phyloP scores from a whole-genome alignment of 1,140 invertebrate genomes.

The Hylaeus anthracinus region DNA sequence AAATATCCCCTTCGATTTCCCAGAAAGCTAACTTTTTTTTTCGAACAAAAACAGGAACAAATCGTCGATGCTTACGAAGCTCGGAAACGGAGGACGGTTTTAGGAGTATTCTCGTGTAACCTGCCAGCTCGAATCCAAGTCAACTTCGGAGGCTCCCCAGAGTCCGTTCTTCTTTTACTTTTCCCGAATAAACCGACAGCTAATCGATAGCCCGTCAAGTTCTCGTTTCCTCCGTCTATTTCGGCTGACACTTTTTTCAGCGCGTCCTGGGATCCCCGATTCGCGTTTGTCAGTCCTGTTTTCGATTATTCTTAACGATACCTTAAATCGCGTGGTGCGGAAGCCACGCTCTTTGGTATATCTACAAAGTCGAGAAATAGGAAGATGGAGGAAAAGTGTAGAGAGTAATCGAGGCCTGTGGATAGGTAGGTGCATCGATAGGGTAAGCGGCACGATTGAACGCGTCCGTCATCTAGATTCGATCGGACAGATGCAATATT shows the following conservation, averaged over 20 bases:
- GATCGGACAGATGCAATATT: constrained; percentile 77
- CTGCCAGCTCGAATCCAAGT: constrained; percentile 72
- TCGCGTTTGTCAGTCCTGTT: not conserved
- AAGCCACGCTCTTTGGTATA: too few species aligned
- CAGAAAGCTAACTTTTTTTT: too few species aligned
- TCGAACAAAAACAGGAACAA: not conserved
- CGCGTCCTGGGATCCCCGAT: not conserved
- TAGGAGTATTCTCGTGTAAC: constrained; percentile 78
- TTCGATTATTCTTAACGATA: not conserved
- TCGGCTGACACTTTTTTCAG: not conserved
- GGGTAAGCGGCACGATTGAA: constrained; percentile 37
- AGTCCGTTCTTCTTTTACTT: constrained; percentile 79
- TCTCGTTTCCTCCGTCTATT: not conserved
- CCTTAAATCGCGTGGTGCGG: too few species aligned
- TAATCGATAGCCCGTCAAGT: constrained; percentile 74
- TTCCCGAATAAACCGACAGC: constrained; percentile 77
- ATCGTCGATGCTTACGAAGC: not conserved
- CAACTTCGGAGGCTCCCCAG: constrained; percentile 68
- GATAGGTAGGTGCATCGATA: not conserved
- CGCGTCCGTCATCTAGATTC: constrained; percentile 71
- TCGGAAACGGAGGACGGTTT: constrained; percentile 38
- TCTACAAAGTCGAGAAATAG: not conserved
- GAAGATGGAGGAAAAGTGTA: not conserved
- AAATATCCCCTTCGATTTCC: not conserved
- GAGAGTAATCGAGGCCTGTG: not conserved